Evolutionary conservation across 2,797 vertebrate species (phyloP).

Genomic region (Decapterus maruadsi): DNA sequence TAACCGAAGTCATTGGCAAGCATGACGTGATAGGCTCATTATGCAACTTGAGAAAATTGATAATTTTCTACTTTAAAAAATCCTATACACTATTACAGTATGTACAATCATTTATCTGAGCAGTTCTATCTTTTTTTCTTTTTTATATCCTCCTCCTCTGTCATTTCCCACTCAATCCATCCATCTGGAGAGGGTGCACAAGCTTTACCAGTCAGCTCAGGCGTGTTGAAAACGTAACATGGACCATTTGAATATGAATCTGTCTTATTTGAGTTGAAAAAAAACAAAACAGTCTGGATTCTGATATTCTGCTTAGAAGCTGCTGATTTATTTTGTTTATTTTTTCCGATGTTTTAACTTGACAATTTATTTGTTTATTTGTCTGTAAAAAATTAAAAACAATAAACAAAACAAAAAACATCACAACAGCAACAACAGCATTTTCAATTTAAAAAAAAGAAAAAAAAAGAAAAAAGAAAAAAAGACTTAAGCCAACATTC

Average conservation of each 20-base stretch:
- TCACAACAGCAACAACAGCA: slow-evolving; percentile 58
- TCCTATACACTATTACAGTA: slow-evolving; percentile 68
- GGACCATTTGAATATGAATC: slow-evolving; percentile 87
- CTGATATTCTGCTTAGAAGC: slow-evolving; percentile 66
- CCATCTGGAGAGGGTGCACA: slow-evolving; percentile 81
- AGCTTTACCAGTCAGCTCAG: slow-evolving; percentile 87
- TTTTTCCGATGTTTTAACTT: slow-evolving; percentile 68
- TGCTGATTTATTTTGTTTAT: slow-evolving; percentile 70
- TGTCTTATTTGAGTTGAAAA: slow-evolving; percentile 64
- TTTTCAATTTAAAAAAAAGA: slow-evolving; percentile 55
- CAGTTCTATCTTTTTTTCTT: slow-evolving; percentile 62
- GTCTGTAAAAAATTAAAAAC: slow-evolving; percentile 71
- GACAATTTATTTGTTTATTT: slow-evolving; percentile 70
- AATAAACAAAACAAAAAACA: slow-evolving; percentile 60
- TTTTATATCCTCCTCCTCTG: slow-evolving; percentile 71
- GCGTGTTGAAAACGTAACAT: slow-evolving; percentile 87
- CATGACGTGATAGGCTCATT: slow-evolving; percentile 84
- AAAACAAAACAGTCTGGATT: slow-evolving; percentile 60
- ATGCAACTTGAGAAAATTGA: slow-evolving; percentile 83
- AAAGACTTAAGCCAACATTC: slow-evolving; percentile 71
- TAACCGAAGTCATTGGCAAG: slow-evolving; percentile 80
- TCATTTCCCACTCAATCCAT: slow-evolving; percentile 70
- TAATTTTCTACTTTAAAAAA: slow-evolving; percentile 71
- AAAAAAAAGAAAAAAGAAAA: slow-evolving; percentile 32
- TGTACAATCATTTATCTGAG: slow-evolving; percentile 68